Evolutionary conservation across 2,888 invertebrate genomes (phyloP).

Genomic region (Limnephilus lunatus): DNA sequence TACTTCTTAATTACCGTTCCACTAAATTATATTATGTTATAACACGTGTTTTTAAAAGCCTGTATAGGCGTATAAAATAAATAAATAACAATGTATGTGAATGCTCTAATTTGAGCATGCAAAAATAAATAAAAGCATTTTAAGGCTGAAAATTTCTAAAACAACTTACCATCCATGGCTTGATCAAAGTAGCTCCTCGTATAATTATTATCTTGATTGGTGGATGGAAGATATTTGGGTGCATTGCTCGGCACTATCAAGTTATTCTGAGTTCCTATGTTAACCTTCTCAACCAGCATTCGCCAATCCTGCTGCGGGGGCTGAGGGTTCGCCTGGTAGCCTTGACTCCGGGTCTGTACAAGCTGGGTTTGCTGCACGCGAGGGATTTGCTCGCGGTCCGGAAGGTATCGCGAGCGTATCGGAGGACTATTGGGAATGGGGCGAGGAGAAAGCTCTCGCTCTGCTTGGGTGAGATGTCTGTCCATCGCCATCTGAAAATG

Average conservation of each 20-base stretch:
- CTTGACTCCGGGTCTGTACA: conserved; percentile 33
- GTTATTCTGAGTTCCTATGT: conserved; percentile 69
- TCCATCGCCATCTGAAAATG: conserved; percentile 47
- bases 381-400: conserved; percentile 50
- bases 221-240: conserved; percentile 31
- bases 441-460: conserved; percentile 74
- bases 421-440: conserved; percentile 67
- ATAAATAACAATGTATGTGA: no score
- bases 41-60: no score
- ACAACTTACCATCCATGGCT: conserved; percentile 45
- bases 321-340: conserved; percentile 10
- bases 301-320: conserved; percentile 57
- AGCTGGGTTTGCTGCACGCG: conserved; percentile 58
- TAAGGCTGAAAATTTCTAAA: neutral
- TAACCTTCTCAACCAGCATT: conserved; percentile 66
- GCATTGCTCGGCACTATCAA: conserved; percentile 63
- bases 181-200: conserved; percentile 50
- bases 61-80: no score
- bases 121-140: neutral
- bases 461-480: conserved; percentile 68
- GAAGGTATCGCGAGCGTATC: conserved; percentile 56
- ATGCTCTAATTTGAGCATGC: no score
- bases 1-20: no score
- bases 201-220: conserved; percentile 28
- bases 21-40: no score